phyloP scores from a whole-genome alignment of 2,113 vertebrate genomes.

The Ursus arctos region DNA sequence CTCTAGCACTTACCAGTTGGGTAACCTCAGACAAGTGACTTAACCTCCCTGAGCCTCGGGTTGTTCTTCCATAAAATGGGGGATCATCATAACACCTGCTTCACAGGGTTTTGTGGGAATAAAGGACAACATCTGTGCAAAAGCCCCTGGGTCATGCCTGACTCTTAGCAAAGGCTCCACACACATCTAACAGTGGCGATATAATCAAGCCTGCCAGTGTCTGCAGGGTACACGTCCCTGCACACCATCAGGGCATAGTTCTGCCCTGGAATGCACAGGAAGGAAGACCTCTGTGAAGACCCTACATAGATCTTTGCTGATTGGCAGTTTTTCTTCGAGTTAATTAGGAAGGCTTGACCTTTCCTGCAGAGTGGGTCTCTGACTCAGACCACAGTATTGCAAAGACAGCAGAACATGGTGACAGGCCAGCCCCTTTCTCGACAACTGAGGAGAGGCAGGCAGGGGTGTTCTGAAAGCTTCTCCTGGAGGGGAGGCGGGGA shows the following conservation, averaged over 20 bases:
- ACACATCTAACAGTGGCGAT: not conserved
- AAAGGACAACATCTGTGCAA: not conserved
- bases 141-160: not conserved
- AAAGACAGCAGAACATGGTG: constrained; percentile 54
- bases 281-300: not conserved
- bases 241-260: fast-evolving
- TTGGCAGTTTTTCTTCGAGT: constrained; percentile 63
- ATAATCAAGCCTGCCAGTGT: fast-evolving
- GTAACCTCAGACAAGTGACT: not conserved
- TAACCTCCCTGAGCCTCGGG: not conserved
- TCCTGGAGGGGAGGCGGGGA: not conserved
- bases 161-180: not conserved
- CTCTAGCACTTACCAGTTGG: not conserved
- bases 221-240: not conserved
- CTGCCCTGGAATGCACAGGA: not conserved
- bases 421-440: constrained; percentile 63
- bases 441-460: constrained; percentile 32
- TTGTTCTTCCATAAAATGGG: not conserved
- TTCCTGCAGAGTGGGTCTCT: constrained; percentile 61
- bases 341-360: constrained; percentile 78
- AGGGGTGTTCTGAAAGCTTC: constrained; percentile 38
- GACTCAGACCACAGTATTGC: constrained; percentile 62
- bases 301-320: not conserved
- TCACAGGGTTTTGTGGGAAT: not conserved
- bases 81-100: not conserved